Evolutionary conservation across 2,113 vertebrate genomes (phyloP), one percentile per base, ranked within the genome.

Genomic region (Microcebus ravelobensis): DNA sequence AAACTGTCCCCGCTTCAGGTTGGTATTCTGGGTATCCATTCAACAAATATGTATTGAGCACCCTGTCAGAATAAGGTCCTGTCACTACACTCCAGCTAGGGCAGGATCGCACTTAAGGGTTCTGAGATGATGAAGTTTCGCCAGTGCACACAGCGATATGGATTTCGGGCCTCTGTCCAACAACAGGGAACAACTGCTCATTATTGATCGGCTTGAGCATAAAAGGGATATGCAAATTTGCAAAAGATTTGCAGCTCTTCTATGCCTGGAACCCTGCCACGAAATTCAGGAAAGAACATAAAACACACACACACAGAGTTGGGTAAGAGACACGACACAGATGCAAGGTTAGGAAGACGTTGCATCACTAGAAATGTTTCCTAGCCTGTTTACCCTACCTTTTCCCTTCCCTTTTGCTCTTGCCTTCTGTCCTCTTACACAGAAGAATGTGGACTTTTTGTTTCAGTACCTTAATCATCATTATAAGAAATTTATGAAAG

Each of bases 151-250:
- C 42, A 15, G 55, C 7, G 17, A 79, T 29, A 45, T 5, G 29
- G 36, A 94, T 63, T 70, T 79, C 48, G 63, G 93, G 87, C 48
- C 23, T 63, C 71, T 23, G 27, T 74, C 88, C 91, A 96, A 89
- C 57, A 76, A 61, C 23, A 39, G 70, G 65, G 84, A 95, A 94
- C 93, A 96, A 95, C 7, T 76, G 85, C 55, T 90, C 67, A 63
- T 91, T 76, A 92, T n/a, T 63, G 96, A 92, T 87, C 94, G 36
- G 27, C 36, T 83, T 85, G 67, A 94, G 48, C 81, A 79, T 85
- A 94, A 97, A 94, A 95, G n/a, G 76, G 84, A 87, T 85, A 96
- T 74, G 76, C 70, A 95, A 94, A 97, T 96, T 29, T 86, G 25
- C 73, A 57, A 65, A 83, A 96, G 71, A 94, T 96, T 1, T 97